Evolutionary conservation across 1,140 invertebrate species (phyloP).

Genomic region (Drosophila rufa): DNA sequence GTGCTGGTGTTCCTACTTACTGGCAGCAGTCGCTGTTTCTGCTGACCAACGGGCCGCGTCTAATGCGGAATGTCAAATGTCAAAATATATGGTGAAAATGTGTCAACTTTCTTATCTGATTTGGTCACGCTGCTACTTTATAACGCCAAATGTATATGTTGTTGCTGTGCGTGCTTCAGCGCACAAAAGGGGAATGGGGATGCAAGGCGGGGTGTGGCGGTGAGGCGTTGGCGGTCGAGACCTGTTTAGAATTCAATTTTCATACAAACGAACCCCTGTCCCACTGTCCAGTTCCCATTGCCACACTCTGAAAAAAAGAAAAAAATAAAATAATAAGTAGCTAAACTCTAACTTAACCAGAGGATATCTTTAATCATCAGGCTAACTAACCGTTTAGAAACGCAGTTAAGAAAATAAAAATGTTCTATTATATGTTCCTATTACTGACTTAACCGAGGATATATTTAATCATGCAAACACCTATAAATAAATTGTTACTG

Average conservation of each 20-base stretch:
- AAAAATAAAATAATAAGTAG: no score
- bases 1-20: slow-evolving; percentile 13
- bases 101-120: slow-evolving; percentile 85
- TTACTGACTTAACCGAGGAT: not conserved
- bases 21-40: slow-evolving; percentile 13
- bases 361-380: no score
- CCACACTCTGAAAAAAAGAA: no score
- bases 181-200: slow-evolving; percentile 55
- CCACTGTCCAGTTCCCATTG: slow-evolving; percentile 26
- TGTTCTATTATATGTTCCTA: no score
- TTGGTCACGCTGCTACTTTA: slow-evolving; percentile 85
- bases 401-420: no score
- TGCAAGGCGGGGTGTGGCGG: slow-evolving; percentile 29
- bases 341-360: no score
- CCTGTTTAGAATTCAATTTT: slow-evolving; percentile 84
- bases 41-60: slow-evolving; percentile 82
- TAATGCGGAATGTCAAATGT: slow-evolving; percentile 85
- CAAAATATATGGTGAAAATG: slow-evolving; percentile 85
- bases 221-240: slow-evolving; percentile 62
- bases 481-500: no score
- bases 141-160: slow-evolving; percentile 78
- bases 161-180: slow-evolving; percentile 78
- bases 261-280: slow-evolving; percentile 71
- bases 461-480: no score
- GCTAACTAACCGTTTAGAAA: no score